Percentiles rank a stretch among this genome's conserved stretches.
Evolutionary conservation across 2,888 invertebrate species (phyloP).

Genomic region (Heliconius ismenius): DNA sequence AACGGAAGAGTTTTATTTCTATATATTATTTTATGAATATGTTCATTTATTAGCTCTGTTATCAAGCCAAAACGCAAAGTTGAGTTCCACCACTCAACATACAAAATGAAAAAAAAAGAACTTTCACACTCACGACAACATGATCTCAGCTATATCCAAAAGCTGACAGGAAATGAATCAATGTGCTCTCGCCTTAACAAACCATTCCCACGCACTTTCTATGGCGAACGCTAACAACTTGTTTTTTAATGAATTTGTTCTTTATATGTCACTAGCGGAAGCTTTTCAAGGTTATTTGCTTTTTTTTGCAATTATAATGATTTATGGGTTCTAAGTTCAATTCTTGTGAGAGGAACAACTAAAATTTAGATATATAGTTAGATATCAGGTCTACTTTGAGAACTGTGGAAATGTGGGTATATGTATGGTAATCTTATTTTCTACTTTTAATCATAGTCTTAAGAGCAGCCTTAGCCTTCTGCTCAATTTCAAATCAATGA

Average conservation of each 20-base stretch:
- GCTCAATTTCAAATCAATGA: too few species aligned
- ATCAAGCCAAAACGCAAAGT: neutral
- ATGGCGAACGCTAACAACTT: conserved; percentile 26
- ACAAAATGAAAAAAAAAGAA: neutral
- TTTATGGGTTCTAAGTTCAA: neutral
- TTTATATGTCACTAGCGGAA: conserved; percentile 20
- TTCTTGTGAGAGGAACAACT: too few species aligned
- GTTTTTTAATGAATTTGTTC: conserved; percentile 27
- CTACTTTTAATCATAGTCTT: too few species aligned
- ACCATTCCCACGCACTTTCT: conserved; percentile 44
- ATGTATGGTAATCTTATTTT: too few species aligned
- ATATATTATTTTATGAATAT: too few species aligned
- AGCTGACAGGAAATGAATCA: conserved; percentile 41
- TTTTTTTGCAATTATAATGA: neutral
- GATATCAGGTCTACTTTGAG: too few species aligned
- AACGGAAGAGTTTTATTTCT: neutral
- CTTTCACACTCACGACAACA: neutral
- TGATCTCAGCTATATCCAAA: conserved; percentile 5
- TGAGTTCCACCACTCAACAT: neutral
- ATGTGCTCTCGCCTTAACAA: conserved; percentile 41
- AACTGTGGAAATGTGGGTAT: too few species aligned
- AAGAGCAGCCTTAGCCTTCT: too few species aligned
- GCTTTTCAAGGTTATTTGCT: conserved; percentile 24
- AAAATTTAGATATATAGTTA: too few species aligned
- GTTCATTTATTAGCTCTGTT: too few species aligned